These are phyloP conservation scores for Oreochromis mossambicus DNA, from an alignment of 2,797 vertebrate genomes.

Conservation along the genomic window DNA sequence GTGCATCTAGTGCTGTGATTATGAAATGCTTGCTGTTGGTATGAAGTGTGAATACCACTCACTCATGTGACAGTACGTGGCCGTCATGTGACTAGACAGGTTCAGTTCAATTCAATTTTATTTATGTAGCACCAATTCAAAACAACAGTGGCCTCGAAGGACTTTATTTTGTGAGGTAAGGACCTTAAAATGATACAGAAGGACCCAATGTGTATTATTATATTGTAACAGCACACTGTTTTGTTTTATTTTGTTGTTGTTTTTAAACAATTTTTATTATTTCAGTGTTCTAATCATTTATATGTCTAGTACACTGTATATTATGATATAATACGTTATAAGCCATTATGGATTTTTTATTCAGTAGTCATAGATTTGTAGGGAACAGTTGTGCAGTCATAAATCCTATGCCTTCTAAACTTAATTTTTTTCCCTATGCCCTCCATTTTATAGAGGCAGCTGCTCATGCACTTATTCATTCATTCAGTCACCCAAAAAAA, in stretches of 20 bases:
- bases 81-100: background rate
- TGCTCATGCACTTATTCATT: constrained; percentile 40
- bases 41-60: background rate
- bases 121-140: background rate
- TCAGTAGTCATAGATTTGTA: constrained; percentile 31
- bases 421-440: constrained; percentile 11
- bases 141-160: background rate
- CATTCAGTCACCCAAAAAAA: constrained; percentile 50
- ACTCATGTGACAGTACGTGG: background rate
- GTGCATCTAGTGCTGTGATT: background rate
- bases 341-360: constrained; percentile 17
- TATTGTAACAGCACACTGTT: background rate
- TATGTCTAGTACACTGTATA: background rate
- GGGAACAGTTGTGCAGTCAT: constrained; percentile 22
- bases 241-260: background rate
- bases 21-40: background rate
- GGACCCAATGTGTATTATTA: background rate
- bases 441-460: constrained; percentile 38
- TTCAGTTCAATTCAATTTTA: background rate
- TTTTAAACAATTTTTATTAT: background rate
- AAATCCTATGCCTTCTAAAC: constrained; percentile 29
- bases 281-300: background rate
- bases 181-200: background rate
- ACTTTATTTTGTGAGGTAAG: background rate
- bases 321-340: constrained; percentile 4